Conservation (phyloP, 2,113 vertebrate genomes). For the Nothoprocta pentlandii region DNA sequence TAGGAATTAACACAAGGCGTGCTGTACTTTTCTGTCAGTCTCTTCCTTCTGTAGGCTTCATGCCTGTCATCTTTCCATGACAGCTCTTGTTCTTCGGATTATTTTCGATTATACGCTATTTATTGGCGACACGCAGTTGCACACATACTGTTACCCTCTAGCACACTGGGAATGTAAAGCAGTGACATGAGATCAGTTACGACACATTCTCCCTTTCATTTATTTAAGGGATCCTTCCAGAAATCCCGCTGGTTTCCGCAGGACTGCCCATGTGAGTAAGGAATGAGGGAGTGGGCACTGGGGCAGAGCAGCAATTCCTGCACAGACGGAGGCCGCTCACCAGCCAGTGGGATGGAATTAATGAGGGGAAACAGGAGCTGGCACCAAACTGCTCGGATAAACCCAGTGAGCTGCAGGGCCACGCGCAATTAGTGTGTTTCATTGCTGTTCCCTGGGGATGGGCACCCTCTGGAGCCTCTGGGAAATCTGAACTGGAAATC, state of each 20-base stretch:
- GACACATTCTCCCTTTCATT: background rate
- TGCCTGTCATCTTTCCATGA: background rate
- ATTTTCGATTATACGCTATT: background rate
- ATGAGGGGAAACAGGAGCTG: constrained; percentile 59
- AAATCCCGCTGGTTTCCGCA: constrained; percentile 1
- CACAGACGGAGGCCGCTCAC: constrained; percentile 4
- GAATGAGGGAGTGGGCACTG: background rate
- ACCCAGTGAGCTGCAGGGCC: constrained; percentile 29
- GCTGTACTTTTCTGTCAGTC: background rate
- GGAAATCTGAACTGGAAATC: constrained; percentile 32
- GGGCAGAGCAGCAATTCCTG: background rate
- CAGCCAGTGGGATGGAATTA: constrained; percentile 56
- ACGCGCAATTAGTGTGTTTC: constrained; percentile 46
- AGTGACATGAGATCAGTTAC: constrained; percentile 9
- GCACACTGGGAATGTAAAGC: background rate
- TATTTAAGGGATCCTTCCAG: background rate
- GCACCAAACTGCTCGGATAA: constrained; percentile 49
- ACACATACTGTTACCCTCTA: background rate
- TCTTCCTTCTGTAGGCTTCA: background rate
- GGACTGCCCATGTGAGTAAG: background rate
- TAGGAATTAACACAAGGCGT: background rate
- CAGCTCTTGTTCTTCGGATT: background rate
- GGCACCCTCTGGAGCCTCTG: constrained; percentile 3
- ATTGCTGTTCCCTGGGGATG: constrained; percentile 28
- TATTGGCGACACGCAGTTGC: background rate